Conservation (phyloP, 2,113 vertebrate genomes). For the Notarius lentiginosus region DNA sequence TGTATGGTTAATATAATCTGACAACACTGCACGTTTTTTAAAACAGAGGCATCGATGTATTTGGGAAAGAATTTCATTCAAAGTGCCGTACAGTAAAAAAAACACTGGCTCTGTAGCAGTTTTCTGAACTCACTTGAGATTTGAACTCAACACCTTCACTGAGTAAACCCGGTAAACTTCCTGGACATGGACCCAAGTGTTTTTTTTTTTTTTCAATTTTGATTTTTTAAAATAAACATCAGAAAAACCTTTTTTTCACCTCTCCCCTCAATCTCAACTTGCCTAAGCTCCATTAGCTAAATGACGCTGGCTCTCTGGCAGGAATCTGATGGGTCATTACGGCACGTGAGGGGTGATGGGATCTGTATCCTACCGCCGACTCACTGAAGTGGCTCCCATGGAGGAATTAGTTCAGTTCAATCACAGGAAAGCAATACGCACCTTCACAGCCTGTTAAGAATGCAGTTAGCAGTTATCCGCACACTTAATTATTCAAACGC, state of each 20-base stretch:
- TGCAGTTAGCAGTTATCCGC: conserved; percentile 71
- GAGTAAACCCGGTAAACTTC: neutral
- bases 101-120: neutral
- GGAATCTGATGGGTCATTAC: conserved; percentile 83
- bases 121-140: neutral
- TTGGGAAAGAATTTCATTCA: neutral
- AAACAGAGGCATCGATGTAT: neutral
- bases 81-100: no score
- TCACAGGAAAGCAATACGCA: conserved; percentile 85
- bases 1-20: neutral
- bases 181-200: conserved; percentile 42
- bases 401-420: conserved; percentile 90
- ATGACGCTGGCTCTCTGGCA: conserved; percentile 90
- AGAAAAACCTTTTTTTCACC: conserved; percentile 85
- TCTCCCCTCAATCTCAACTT: conserved; percentile 87
- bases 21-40: neutral
- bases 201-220: conserved; percentile 47
- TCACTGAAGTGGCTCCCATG: conserved; percentile 79
- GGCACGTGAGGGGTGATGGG: conserved; percentile 86
- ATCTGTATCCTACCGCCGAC: conserved; percentile 80
- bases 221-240: conserved; percentile 77
- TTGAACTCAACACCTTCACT: neutral
- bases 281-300: conserved; percentile 90
- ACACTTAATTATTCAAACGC: conserved; percentile 60
- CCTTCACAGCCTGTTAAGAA: conserved; percentile 82